phyloP scores from a whole-genome alignment of 2,888 invertebrate genomes.

The Drosophila eohydei region DNA sequence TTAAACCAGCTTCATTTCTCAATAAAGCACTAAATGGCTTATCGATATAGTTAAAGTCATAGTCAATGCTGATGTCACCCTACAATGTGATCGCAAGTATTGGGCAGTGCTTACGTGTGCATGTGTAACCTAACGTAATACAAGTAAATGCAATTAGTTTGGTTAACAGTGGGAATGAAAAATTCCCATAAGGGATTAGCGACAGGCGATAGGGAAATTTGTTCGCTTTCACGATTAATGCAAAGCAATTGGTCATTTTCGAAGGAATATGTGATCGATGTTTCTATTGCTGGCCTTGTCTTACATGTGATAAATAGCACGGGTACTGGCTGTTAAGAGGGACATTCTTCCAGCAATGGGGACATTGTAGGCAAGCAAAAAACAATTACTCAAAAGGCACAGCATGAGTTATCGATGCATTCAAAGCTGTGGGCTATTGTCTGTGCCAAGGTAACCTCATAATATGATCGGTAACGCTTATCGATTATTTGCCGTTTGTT shows the following conservation, averaged over 20 bases:
- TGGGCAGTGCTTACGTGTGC: background rate
- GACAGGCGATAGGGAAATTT: background rate
- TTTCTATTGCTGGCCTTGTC: background rate
- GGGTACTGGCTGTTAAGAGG: background rate
- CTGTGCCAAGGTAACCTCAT: background rate
- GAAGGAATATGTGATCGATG: background rate
- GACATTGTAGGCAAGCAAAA: background rate
- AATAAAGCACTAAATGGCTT: background rate
- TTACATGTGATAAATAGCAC: background rate
- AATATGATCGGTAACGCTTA: slow-evolving; percentile 9
- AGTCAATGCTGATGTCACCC: too few species aligned
- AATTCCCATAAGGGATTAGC: background rate
- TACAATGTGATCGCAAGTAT: background rate
- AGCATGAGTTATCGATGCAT: background rate
- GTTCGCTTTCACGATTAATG: background rate
- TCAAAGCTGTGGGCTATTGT: background rate
- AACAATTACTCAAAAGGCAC: background rate
- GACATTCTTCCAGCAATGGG: background rate
- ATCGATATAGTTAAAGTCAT: background rate
- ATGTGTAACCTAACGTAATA: background rate
- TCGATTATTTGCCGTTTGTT: slow-evolving; percentile 8
- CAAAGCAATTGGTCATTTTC: background rate
- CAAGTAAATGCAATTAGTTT: background rate
- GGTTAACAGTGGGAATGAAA: background rate
- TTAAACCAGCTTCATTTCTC: slow-evolving; percentile 17